These are phyloP conservation scores for Petroica traversi DNA, from an alignment of 2,113 vertebrate species.

Conservation along the genomic window DNA sequence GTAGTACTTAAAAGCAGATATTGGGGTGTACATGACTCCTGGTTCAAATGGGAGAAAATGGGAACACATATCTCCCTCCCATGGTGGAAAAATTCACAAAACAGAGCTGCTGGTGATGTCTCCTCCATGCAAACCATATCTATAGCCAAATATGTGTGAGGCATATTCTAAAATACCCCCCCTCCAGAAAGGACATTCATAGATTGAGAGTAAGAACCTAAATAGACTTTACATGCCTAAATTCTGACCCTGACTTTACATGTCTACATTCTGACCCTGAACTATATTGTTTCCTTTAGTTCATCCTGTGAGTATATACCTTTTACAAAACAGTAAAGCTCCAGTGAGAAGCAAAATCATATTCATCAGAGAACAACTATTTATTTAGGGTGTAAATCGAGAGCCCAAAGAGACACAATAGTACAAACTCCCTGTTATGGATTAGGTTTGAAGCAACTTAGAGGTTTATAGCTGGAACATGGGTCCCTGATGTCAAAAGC, in stretches of 20 bases:
- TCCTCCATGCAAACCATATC: not conserved
- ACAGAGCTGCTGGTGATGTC: not conserved
- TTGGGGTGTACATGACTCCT: not conserved
- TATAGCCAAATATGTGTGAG: not conserved
- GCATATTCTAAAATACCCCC: not conserved
- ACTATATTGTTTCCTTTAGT: not conserved
- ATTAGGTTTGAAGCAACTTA: not conserved
- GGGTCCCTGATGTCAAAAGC: not conserved
- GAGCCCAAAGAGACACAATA: not conserved
- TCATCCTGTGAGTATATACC: not conserved
- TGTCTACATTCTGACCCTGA: not conserved
- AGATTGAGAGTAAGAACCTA: not conserved
- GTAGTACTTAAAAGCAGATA: not conserved
- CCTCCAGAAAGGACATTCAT: not conserved
- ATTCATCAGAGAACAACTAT: not conserved
- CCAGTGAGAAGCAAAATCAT: not conserved
- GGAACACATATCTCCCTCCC: rapidly evolving
- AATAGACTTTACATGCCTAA: not conserved
- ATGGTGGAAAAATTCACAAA: not conserved
- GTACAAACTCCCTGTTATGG: not conserved
- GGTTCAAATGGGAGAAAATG: not conserved
- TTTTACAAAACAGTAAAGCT: not conserved
- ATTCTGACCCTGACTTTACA: not conserved
- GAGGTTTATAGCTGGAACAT: not conserved
- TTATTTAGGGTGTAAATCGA: not conserved